Evolutionary conservation across 2,888 invertebrate species (phyloP).

Genomic region (Dinocampus coccinellae): DNA sequence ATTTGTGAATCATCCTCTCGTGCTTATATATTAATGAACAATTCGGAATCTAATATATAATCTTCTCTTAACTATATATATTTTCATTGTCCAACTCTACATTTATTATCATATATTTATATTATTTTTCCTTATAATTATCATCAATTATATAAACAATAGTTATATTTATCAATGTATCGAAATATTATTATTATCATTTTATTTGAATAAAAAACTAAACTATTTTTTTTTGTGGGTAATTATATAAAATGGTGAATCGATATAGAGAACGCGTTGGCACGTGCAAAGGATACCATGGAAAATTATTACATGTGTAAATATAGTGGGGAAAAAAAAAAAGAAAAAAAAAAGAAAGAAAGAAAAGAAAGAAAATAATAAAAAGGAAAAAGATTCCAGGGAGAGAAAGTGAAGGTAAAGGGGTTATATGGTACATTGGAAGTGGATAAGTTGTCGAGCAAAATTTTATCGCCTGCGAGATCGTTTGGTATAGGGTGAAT

Average conservation of each 20-base stretch:
- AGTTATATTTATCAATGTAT: constrained; percentile 10
- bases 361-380: constrained; percentile 37
- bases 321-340: constrained; percentile 4
- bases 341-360: too few relatives aligned
- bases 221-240: not conserved
- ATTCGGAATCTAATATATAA: constrained; percentile 19
- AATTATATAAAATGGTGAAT: constrained; percentile 7
- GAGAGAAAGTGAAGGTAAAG: constrained; percentile 27
- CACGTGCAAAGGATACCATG: constrained; percentile 32
- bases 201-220: not conserved
- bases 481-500: constrained; percentile 57
- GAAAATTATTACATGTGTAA: constrained; percentile 35
- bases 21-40: constrained; percentile 12
- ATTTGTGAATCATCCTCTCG: constrained; percentile 31
- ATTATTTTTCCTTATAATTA: too few relatives aligned
- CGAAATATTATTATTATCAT: too few relatives aligned
- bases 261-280: constrained; percentile 13
- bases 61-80: too few relatives aligned
- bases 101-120: too few relatives aligned
- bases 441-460: constrained; percentile 66
- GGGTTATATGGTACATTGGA: constrained; percentile 51
- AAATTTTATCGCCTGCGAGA: constrained; percentile 65
- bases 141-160: not conserved
- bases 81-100: too few relatives aligned
- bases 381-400: constrained; percentile 23